A percentile compares a stretch with the other conserved stretches of the same genome.
Conservation (phyloP, 2,888 invertebrate species). For the Fragum whitleyi region DNA sequence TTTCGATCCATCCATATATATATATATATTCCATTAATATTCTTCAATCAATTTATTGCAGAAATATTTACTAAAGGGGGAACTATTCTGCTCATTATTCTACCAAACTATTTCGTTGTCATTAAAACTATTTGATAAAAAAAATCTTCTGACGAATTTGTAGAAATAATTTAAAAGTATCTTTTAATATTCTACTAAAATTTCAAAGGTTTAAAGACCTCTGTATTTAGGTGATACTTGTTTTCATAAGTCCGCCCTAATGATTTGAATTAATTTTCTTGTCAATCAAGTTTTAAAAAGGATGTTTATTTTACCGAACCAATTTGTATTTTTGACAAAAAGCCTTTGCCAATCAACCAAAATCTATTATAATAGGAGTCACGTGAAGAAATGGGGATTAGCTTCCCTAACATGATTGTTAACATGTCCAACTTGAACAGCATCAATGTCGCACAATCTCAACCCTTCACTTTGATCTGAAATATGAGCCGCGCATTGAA, state of each 20-base stretch:
- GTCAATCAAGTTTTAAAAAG: conserved; percentile 19
- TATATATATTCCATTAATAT: too few relatives aligned
- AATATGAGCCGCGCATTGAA: background rate
- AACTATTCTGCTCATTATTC: too few relatives aligned
- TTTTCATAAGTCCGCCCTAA: conserved; percentile 23
- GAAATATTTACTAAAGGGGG: too few relatives aligned
- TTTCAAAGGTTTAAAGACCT: conserved; percentile 10
- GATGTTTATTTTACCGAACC: conserved; percentile 22
- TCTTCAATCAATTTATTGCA: too few relatives aligned
- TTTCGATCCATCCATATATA: too few relatives aligned
- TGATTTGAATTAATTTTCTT: conserved; percentile 18
- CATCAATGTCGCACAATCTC: background rate
- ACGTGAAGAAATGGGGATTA: conserved; percentile 15
- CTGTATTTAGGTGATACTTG: background rate
- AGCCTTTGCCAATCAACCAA: conserved; percentile 23
- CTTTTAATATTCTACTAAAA: conserved; percentile 3
- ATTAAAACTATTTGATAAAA: too few relatives aligned
- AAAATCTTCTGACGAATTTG: too few relatives aligned
- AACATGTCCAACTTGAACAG: conserved; percentile 18
- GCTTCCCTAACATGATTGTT: conserved; percentile 6
- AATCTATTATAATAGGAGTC: background rate
- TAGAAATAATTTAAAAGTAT: too few relatives aligned
- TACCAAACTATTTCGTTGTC: too few relatives aligned
- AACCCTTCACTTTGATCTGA: conserved; percentile 15
- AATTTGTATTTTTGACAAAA: conserved; percentile 26